Base-by-base conservation (phyloP, 2,888 invertebrate species). In the Dynastes grantii region DNA sequence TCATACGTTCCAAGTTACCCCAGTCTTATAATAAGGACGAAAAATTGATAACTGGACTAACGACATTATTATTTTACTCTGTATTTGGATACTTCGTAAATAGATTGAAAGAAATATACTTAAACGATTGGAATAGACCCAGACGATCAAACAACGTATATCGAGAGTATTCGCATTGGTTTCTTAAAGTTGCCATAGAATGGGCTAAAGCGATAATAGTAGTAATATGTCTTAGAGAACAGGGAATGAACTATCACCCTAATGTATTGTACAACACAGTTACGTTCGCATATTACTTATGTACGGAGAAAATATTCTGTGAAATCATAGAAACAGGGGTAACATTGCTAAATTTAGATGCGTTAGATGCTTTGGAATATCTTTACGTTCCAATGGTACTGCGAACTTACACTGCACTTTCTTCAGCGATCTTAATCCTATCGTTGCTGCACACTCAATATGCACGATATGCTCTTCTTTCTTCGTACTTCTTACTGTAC, bases 191-290 rank as follows among this genome's bases (percentile, higher is more conserved):
- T 67, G 92, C 94, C 0, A 89, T 95, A 64, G 95, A 95, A 87
- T 94, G 95, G 93, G 93, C 94, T 11, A 95, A 95, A 88, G 94
- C 94, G 0, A 92, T 95, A 55, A 83, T 88, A 3, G 84, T 88
- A 4, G 86, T 89, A 2, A 65, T 95, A 37, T 94, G 94, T 49
- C 87, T 95, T 77, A 93, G 93, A 85, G 94, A 95, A 87, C 94
- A 94, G 32, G 89, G 95, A 40, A 92, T 94, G 79, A 91, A 94
- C 84, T 95, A 93, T 87, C 90, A 91, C 71, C 94, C 95, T 0
- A 92, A 93, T 13, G 88, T 91, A 0, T 71, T 90, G 1, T 95
- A 95, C 86, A 92, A 92, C 3, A 80, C 90, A 0, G 86, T 93
- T 32, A 94, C 95, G 0, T 92, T 92, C 84, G 85, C 89, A 0